These are phyloP conservation scores for Agrilus planipennis DNA, from an alignment of 1,140 invertebrate genomes.

Conservation along the genomic window DNA sequence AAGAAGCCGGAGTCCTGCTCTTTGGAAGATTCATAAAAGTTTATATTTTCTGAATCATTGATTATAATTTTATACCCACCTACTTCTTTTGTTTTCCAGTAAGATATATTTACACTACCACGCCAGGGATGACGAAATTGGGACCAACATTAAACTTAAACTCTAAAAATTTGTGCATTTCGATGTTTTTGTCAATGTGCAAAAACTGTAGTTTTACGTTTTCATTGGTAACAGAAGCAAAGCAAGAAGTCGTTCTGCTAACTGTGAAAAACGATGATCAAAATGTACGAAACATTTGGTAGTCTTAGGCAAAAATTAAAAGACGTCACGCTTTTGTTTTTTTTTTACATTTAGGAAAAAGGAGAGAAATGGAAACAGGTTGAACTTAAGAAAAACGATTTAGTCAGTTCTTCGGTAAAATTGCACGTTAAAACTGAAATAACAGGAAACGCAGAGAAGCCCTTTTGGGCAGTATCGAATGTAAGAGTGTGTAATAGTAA, in stretches of 20 bases:
- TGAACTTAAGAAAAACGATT: too few relatives aligned
- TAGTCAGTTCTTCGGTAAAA: too few relatives aligned
- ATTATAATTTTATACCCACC: not conserved
- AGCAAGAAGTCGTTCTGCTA: not conserved
- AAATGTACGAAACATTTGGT: too few relatives aligned
- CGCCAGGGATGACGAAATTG: not conserved
- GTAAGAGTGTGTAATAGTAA: not conserved
- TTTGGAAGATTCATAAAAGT: slow-evolving; percentile 6
- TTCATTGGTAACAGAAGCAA: not conserved
- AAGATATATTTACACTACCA: not conserved
- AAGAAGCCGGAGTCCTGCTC: not conserved
- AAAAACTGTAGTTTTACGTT: slow-evolving; percentile 1
- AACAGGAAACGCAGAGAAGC: too few relatives aligned
- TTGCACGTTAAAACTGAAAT: too few relatives aligned
- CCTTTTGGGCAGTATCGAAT: not conserved
- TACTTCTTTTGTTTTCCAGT: too few relatives aligned
- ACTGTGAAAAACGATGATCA: too few relatives aligned
- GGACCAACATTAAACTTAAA: not conserved
- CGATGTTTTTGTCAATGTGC: slow-evolving; percentile 1
- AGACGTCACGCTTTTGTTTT: too few relatives aligned
- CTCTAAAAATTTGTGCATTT: not conserved
- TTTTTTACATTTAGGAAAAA: too few relatives aligned
- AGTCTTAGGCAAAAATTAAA: too few relatives aligned
- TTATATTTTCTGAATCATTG: not conserved
- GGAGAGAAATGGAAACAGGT: too few relatives aligned